Evolutionary conservation across 1,140 invertebrate genomes (phyloP), one percentile per base, ranked within the genome.

Genomic region (Zeugodacus cucurbitae): DNA sequence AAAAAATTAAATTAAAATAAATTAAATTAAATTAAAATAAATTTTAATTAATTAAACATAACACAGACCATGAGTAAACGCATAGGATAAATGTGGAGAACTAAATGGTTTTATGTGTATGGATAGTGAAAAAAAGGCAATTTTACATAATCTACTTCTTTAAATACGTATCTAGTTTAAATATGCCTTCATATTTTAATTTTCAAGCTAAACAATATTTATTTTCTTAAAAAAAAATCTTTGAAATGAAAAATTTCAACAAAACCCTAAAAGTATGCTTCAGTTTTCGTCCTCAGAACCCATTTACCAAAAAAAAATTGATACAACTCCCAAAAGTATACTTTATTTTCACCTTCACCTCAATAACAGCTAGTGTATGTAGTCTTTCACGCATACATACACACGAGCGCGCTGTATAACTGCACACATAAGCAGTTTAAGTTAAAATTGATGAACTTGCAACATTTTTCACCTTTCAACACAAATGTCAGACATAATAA

Each of bases 401-500:
- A 20, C 34, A 34, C 32, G 29, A 22, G 10, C 14, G 4, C 41
- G 34, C 32, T 74, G 37, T 74, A 20, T 74, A 34, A 54, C 48
- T 74, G 67, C 22, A 34, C 14, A 22, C 17, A 34, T 41, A 41
- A 20, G 44, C 48, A 86, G 59, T 87, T 87, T 62, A 87, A 87
- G 59, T 87, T 87, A 48, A 70, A 87, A 87, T 87, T 87, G 87
- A 87, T 87, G 87, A 87, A 87, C 62, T 87, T 87, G 59, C 87
- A 44, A 54, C 58, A 62, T 70, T 87, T 87, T 70, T 87, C 87
- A 87, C 87, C 87, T 87, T 87, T 87, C 87, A 87, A 87, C 87
- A 67, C 87, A 70, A 87, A 86, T 86, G 85, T 86, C 85, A 86
- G 87, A 59, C 62, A 34, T 70, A 87, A 87, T 70, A 70, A 87